Conservation (phyloP, 2,888 invertebrate genomes). For the Leptogaster cylindrica region DNA sequence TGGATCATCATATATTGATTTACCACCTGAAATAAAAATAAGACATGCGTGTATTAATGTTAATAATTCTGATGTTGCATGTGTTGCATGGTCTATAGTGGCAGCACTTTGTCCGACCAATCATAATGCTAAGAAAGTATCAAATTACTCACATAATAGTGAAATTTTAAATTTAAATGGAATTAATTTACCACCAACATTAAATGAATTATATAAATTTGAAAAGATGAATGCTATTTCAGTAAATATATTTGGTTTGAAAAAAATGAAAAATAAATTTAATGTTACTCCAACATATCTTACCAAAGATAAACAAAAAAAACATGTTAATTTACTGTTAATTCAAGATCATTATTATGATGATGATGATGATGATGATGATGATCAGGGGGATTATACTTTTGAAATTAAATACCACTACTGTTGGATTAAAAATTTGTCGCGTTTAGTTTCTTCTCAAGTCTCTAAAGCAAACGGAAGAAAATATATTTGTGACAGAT, state of each 20-base stretch:
- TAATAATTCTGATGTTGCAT: constrained; percentile 50
- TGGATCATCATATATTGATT: neutral
- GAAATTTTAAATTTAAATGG: too few species aligned
- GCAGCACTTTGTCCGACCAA: constrained; percentile 48
- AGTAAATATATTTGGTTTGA: constrained; percentile 5
- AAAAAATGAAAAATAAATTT: neutral
- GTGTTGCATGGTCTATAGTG: constrained; percentile 51
- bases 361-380: neutral
- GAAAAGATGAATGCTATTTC: neutral
- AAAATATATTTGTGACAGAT: constrained; percentile 16
- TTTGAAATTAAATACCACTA: neutral
- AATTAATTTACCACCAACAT: neutral
- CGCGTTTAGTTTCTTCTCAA: neutral
- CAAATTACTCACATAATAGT: constrained; percentile 2
- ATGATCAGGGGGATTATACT: neutral
- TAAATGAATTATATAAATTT: constrained; percentile 1
- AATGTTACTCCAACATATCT: neutral
- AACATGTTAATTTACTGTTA: neutral
- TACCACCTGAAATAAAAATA: neutral
- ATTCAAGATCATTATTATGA: neutral
- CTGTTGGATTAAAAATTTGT: constrained; percentile 9
- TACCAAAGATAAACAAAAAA: neutral
- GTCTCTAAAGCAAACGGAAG: neutral
- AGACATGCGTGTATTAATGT: constrained; percentile 49
- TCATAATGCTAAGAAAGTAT: constrained; percentile 42